Base-by-base conservation (phyloP, 2,888 invertebrate genomes). In the Diploptera punctata region DNA sequence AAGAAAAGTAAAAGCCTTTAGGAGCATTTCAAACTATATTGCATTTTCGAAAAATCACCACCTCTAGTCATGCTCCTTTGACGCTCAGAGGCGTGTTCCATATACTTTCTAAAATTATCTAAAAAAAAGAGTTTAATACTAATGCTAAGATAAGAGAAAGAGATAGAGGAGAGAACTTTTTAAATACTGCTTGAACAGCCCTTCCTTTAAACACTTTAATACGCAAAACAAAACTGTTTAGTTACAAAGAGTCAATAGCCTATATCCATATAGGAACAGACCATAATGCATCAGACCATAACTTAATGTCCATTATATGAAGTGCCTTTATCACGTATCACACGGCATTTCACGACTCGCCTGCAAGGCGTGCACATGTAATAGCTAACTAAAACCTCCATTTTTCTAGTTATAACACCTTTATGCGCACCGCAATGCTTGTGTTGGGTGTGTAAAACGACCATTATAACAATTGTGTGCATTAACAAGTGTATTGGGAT, bases 181-280 rank as follows among this genome's bases (percentile, higher is more conserved):
- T n/a, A n/a, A n/a, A n/a, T n/a, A n/a, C n/a, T n/a, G n/a, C n/a
- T n/a, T n/a, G n/a, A n/a, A n/a, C n/a, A n/a, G n/a, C n/a, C n/a
- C n/a, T n/a, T n/a, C n/a, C n/a, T n/a, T 43, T 62, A 38, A 21
- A 21, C 38, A 4, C 9, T 38, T 62, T 21, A 29, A 21, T 38
- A 43, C 43, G 38, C 21, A 62, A 62, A 62, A 62, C n/a, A 33
- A 33, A 43, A 33, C 62, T 62, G 16, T 10, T 19, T 21, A 33
- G 38, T 60, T 18, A n/a, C n/a, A 60, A 21, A n/a, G 62, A 62
- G 62, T 62, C 62, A 62, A 62, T 38, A 43, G 62, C 62, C 62
- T 38, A 52, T 52, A 52, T 52, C 52, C 52, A 52, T 9, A 52
- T 3, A 47, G 47, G 31, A 54, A 19, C 24, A 24, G 24, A 19